Conservation (phyloP, 2,888 invertebrate species). For the Homarus gammarus region DNA sequence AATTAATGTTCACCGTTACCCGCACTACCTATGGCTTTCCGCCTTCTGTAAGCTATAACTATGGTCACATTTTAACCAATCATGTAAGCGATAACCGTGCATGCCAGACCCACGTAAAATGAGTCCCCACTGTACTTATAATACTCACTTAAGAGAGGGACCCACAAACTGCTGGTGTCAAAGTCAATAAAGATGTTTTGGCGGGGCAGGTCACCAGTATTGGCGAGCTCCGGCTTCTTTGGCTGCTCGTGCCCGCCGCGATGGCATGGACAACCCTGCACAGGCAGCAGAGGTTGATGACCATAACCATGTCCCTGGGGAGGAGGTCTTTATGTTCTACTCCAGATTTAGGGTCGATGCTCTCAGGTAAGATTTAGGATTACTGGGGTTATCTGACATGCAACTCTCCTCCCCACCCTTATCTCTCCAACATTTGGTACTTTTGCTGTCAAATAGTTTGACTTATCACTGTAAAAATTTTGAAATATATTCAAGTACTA, state of each 20-base stretch:
- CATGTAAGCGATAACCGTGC: too few species aligned
- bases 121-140: too few species aligned
- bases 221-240: conserved; percentile 43
- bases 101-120: too few species aligned
- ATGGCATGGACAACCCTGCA: conserved; percentile 49
- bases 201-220: conserved; percentile 56
- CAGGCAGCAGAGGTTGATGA: background rate
- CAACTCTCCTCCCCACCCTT: background rate
- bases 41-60: too few species aligned
- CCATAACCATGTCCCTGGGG: background rate
- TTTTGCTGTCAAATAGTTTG: too few species aligned
- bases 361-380: conserved; percentile 38
- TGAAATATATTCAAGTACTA: too few species aligned
- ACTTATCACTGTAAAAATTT: too few species aligned
- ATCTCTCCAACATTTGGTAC: too few species aligned
- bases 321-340: conserved; percentile 55
- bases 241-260: background rate
- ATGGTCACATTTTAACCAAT: too few species aligned
- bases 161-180: background rate
- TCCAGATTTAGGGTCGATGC: conserved; percentile 60
- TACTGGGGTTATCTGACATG: background rate
- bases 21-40: too few species aligned
- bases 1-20: too few species aligned
- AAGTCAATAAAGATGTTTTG: background rate
- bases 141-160: background rate